Base-by-base conservation (phyloP, 2,113 vertebrate genomes). In the Coptodon bakossiorum region DNA sequence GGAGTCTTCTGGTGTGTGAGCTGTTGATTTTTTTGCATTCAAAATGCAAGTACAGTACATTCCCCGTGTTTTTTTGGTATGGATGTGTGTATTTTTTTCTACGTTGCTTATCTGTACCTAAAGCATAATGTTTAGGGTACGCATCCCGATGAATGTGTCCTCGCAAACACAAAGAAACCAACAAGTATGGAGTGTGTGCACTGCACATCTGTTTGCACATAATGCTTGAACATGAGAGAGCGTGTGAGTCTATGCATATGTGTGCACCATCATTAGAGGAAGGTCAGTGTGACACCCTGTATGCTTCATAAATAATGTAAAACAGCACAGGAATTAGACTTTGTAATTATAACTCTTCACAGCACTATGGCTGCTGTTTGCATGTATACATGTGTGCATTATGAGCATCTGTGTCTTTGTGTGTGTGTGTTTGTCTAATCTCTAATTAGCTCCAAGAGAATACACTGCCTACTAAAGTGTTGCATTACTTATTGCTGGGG, bases 241-340 rank as follows among this genome's bases (percentile, higher is more conserved):
- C 3, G 34, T 22, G 52, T 81, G 85, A 61, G 7, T 48, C 45
- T 52, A 16, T 24, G 59, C 63, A 63, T 71, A 66, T 40, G 34
- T 11, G 52, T 27, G 43, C 31, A 73, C 76, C 86, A 90, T 92
- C 89, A 94, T 95, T 95, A 95, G 83, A 91, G 86, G 90, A 94
- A 94, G 93, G 93, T 95, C 95, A 96, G 90, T 82, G 91, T 86
- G 91, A 93, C 90, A 91, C 89, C 19, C 61, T 68, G 34, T 38
- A 68, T 68, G 50, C 90, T 92, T 94, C 91, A 95, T 95, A 95
- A 94, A 95, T 94, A 95, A 95, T 94, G 93, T 92, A 94, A 92
- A 95, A 86, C 57, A 14, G 88, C 86, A 82, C 87, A 93, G 57
- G 82, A 93, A 95, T 95, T 94, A 95, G 94, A 95, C 91, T 95